These are phyloP conservation scores for Damaliscus lunatus DNA, from an alignment of 2,113 vertebrate species.

Conservation along the genomic window DNA sequence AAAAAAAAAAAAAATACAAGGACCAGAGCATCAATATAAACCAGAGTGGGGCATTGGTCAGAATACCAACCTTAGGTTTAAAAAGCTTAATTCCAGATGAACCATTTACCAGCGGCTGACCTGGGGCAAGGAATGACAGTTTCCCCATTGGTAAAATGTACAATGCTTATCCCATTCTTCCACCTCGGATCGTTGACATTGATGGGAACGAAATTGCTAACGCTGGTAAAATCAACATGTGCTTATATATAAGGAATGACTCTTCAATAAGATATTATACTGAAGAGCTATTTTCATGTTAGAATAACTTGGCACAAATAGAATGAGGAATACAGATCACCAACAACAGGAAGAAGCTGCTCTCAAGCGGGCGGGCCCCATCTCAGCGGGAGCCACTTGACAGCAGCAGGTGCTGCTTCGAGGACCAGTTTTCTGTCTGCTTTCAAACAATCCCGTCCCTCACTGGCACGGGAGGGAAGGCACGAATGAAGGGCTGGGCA, in stretches of 20 bases:
- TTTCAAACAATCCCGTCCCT: not conserved
- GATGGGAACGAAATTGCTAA: not conserved
- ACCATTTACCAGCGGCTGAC: not conserved
- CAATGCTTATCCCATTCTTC: not conserved
- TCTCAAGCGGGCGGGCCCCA: not conserved
- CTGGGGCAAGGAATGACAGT: not conserved
- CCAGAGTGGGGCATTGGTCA: not conserved
- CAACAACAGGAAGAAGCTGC: not conserved
- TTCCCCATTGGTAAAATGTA: not conserved
- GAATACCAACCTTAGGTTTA: not conserved
- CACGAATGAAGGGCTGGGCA: not conserved
- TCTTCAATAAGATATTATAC: not conserved
- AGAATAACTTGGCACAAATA: not conserved
- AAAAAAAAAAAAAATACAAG: not conserved
- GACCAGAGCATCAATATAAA: not conserved
- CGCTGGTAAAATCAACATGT: not conserved
- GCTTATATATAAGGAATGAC: not conserved
- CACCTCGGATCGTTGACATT: not conserved
- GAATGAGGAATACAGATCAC: not conserved
- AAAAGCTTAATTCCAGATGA: not conserved
- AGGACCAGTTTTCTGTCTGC: not conserved
- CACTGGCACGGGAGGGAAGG: accelerated
- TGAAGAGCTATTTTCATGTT: not conserved
- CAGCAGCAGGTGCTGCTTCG: slow-evolving; percentile 17
- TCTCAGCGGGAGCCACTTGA: not conserved